These are phyloP conservation scores for Drosophila sturtevanti DNA, from an alignment of 1,140 invertebrate species.

Conservation along the genomic window DNA sequence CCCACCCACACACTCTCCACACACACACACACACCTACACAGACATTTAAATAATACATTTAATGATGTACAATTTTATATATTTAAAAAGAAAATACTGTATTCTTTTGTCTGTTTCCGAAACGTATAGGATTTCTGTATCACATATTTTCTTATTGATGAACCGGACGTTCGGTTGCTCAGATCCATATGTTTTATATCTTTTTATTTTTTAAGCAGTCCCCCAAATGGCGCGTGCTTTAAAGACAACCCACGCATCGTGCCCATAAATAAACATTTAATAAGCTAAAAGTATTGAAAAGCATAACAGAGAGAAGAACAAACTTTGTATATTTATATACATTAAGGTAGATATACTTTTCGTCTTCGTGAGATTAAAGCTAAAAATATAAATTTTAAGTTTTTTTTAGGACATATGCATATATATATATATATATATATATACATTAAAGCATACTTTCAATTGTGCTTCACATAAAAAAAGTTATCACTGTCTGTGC, in stretches of 20 bases:
- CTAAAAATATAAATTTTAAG: not conserved
- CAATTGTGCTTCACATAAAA: too few relatives aligned
- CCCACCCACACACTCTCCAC: not conserved
- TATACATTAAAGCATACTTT: too few relatives aligned
- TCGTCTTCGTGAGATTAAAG: not conserved
- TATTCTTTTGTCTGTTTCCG: not conserved
- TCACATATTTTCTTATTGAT: conserved; percentile 10
- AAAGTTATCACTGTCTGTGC: not conserved
- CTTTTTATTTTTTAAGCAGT: conserved; percentile 19
- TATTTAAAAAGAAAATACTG: not conserved
- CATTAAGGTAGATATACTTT: not conserved
- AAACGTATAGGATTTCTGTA: not conserved
- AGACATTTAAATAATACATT: conserved; percentile 45
- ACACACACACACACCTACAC: not conserved
- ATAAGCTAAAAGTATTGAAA: conserved; percentile 49
- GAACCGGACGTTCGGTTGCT: conserved; percentile 1
- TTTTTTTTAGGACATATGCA: not conserved
- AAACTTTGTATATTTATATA: not conserved
- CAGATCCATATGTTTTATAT: conserved; percentile 1
- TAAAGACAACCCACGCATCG: conserved; percentile 47
- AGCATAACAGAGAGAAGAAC: not conserved
- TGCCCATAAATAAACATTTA: conserved; percentile 66
- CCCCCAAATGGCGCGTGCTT: conserved; percentile 35
- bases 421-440: too few relatives aligned
- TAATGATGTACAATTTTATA: conserved; percentile 1